Base-by-base conservation (phyloP, 2,797 vertebrate genomes). In the Notolepis coatsorum region DNA sequence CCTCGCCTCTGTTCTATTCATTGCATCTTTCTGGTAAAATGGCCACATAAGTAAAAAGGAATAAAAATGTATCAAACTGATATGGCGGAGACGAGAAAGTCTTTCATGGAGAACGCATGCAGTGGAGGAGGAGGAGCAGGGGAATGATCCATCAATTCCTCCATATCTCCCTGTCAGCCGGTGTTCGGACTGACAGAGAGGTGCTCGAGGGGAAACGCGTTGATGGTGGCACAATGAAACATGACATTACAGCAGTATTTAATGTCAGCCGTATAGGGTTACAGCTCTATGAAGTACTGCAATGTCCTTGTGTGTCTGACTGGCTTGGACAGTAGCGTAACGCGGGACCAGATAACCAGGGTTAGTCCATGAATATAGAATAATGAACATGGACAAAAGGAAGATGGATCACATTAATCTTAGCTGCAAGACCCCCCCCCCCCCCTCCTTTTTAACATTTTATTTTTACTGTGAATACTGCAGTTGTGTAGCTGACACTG, bases 371-470 rank as follows among this genome's bases (percentile, higher is more conserved):
- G 85, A 87, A 79, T 86, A 68, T 82, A 72, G 79, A 86, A 89
- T 87, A 92, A 91, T 90, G 82, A 83, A 83, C 83, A 52, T 1
- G 65, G 74, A 88, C 82, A 86, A 86, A 81, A 78, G 76, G 76
- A 88, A 90, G 89, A 90, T 88, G 87, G 85, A 91, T 90, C 77
- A 63, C 85, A 87, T 88, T 90, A 90, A 90, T 90, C 74, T 82
- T 65, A 84, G 68, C 68, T 65, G 42, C 53, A 33, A 57, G 71
- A 25, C 35, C 67, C 15, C 59, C 17, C 9, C 49, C 9, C 5
- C 2, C 7, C 31, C 13, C 31, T 23, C 35, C 8, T 25, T 39
- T 37, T 8, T 24, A 24, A 35, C 7, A 7, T 13, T 43, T 17
- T 56, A 21, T 74, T 49, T 68, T 58, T 65, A 48, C 65, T 31